Evolutionary conservation across 2,797 vertebrate species (phyloP).

Genomic region (Spizella passerina): DNA sequence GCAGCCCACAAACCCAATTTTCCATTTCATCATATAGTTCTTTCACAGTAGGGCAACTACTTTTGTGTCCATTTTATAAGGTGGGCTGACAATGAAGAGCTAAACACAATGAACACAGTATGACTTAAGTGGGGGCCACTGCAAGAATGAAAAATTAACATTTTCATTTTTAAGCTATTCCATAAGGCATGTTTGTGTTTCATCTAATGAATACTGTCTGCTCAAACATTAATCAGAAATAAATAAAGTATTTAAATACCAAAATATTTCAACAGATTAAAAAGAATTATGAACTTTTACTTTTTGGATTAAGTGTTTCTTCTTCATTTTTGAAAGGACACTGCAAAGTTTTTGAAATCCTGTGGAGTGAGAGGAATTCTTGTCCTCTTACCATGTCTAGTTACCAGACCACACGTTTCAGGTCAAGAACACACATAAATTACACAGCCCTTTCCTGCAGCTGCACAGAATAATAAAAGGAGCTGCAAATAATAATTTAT

Average conservation of each 20-base stretch:
- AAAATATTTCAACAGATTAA: not conserved
- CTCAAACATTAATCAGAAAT: not conserved
- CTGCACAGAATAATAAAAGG: not conserved
- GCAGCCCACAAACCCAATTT: not conserved
- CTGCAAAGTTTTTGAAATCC: not conserved
- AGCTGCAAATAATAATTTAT: not conserved
- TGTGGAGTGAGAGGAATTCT: not conserved
- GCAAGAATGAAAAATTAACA: not conserved
- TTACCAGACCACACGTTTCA: not conserved
- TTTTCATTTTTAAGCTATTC: not conserved
- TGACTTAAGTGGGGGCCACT: not conserved
- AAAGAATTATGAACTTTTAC: not conserved
- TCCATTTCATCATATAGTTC: not conserved
- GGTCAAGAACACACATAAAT: not conserved
- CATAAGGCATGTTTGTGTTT: not conserved
- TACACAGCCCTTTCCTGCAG: not conserved
- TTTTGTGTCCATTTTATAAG: not conserved
- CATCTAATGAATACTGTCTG: not conserved
- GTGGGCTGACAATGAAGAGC: not conserved
- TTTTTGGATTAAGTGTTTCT: not conserved
- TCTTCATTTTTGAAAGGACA: not conserved
- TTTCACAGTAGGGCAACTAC: not conserved
- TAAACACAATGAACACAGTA: not conserved
- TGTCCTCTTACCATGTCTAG: not conserved
- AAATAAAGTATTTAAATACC: not conserved